A percentile compares a stretch with the other conserved stretches of the same genome.
Evolutionary conservation across 2,888 invertebrate species (phyloP).

Genomic region (Pteria penguin): DNA sequence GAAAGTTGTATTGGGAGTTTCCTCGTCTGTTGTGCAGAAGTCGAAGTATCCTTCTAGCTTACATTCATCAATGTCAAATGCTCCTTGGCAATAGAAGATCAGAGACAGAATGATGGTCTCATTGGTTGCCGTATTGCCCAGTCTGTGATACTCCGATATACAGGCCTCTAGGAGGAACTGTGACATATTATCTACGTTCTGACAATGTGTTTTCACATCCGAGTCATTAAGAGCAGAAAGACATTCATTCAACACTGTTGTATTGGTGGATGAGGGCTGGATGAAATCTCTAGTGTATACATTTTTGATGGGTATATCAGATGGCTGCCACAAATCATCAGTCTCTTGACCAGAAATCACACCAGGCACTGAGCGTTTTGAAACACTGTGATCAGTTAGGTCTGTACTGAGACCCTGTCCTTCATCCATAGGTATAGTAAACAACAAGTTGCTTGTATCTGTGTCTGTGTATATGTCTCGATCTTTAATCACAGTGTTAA

Average conservation of each 20-base stretch:
- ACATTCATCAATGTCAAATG: constrained; percentile 55
- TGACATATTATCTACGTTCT: constrained; percentile 38
- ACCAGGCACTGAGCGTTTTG: constrained; percentile 17
- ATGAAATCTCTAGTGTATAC: constrained; percentile 26
- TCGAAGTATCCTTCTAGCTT: constrained; percentile 60
- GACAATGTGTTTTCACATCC: constrained; percentile 45
- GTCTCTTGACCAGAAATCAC: constrained; percentile 26
- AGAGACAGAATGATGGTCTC: constrained; percentile 40
- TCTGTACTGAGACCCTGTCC: constrained; percentile 49
- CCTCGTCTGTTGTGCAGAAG: constrained; percentile 46
- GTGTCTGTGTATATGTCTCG: constrained; percentile 44
- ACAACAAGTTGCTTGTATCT: constrained; percentile 39
- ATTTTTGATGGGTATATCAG: constrained; percentile 51
- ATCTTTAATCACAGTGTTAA: constrained; percentile 43
- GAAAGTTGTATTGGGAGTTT: neutral
- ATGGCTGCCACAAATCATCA: constrained; percentile 49
- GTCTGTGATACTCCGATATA: constrained; percentile 51
- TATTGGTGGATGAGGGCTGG: constrained; percentile 14
- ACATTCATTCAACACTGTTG: constrained; percentile 34
- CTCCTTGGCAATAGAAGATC: constrained; percentile 62
- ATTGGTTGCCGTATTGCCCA: constrained; percentile 43
- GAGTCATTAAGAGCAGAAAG: constrained; percentile 43
- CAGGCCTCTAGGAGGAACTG: constrained; percentile 63
- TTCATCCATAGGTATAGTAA: constrained; percentile 58
- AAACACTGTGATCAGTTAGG: constrained; percentile 32